phyloP scores from a whole-genome alignment of 2,113 vertebrate genomes.

The Empidonax alnorum region DNA sequence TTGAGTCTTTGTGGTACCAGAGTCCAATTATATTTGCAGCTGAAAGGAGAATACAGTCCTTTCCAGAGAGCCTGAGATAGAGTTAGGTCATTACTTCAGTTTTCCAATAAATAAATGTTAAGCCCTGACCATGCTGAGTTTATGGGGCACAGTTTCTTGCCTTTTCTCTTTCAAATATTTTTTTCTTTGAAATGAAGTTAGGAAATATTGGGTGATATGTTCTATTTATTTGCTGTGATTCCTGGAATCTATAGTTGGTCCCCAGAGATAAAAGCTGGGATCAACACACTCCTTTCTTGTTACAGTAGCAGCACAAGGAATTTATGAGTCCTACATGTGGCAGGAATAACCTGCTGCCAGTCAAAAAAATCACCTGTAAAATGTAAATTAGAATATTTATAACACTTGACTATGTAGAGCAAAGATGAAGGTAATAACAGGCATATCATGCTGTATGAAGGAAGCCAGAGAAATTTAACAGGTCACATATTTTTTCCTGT shows the following conservation, averaged over 20 bases:
- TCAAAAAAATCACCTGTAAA: neutral
- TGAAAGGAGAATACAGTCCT: constrained; percentile 1
- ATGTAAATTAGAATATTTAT: neutral
- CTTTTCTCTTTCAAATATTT: neutral
- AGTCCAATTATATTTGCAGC: constrained; percentile 38
- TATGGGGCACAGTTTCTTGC: constrained; percentile 12
- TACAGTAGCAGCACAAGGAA: neutral
- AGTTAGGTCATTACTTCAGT: constrained; percentile 2
- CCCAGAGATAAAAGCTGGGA: neutral
- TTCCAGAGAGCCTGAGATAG: neutral
- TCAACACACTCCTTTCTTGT: neutral
- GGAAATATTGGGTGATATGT: constrained; percentile 18
- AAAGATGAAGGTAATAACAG: neutral
- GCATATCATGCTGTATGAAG: neutral
- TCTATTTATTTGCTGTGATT: constrained; percentile 31
- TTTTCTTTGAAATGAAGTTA: constrained; percentile 14
- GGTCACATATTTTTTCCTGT: neutral
- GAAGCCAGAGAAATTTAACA: neutral
- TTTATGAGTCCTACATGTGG: neutral
- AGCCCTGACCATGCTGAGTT: constrained; percentile 23
- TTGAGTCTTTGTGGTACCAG: constrained; percentile 45
- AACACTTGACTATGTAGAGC: neutral
- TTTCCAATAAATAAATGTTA: constrained; percentile 26
- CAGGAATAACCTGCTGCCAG: neutral
- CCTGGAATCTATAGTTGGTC: neutral